Base-by-base conservation (phyloP, 2,113 vertebrate species). In the Salvelinus sp. region DNA sequence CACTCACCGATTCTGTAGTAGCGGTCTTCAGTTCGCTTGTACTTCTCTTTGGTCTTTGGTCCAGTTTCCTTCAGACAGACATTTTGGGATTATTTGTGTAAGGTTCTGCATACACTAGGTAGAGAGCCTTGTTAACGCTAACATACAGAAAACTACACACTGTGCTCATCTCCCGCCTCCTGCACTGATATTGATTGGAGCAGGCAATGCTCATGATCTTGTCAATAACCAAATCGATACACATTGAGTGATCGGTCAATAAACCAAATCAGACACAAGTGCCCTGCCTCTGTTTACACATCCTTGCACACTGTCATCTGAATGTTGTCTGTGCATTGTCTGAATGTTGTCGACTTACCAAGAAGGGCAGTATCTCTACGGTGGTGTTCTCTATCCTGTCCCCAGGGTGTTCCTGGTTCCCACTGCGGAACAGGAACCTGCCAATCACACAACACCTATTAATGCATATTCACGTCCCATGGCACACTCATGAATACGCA, bases 381-480 rank as follows among this genome's bases (percentile, higher is more conserved):
- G 95, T 96, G 23, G 98, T 97, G 88, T 99, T 99, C 70, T 95
- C 88, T 48, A 99, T 93, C 89, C 94, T 95, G 86, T 99, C 98
- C 73, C 96, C 97, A 18, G 97, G 97, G 74, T 99, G 98, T 78
- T 99, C 98, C 88, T 95, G 95, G 88, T 98, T 98, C 67, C 98
- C 97, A 75, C 96, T 98, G 76, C 96, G 97, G 91, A 99, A 99
- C 78, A 99, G 91, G 86, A 97, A 99, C 90, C 98, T 99, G 85
- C 2, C 91, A 88, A 91, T 58, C 58, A 87, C 75, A 87, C 13
- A 0, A 69, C 44, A 64, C 20, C 7, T n/a, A 50, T 71, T 70
- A 0, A 76, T 77, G 81, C 79, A 88, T 22, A 69, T 68, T 50
- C 18, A 68, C 54, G 57, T 22, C 27, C 33, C 71, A 10, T 4